Percentiles rank a stretch among this genome's conserved stretches.
These are phyloP conservation scores for Ariolimax columbianus DNA, from an alignment of 2,888 invertebrate genomes.

Conservation along the genomic window DNA sequence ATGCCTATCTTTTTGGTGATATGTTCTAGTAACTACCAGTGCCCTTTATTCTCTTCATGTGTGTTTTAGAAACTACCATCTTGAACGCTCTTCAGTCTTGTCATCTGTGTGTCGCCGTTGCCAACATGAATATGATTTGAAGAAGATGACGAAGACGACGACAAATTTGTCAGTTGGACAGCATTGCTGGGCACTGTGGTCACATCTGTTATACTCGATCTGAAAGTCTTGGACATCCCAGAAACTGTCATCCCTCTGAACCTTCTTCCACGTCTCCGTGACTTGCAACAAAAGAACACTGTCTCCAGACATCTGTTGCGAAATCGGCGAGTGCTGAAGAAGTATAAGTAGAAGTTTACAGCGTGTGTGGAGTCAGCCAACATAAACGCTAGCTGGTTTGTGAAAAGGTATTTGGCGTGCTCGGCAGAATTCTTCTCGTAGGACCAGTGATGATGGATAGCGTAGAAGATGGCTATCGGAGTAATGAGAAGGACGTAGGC, in stretches of 20 bases:
- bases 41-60: too few relatives aligned
- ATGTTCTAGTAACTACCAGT: too few relatives aligned
- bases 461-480: slow-evolving; percentile 68
- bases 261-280: slow-evolving; percentile 34
- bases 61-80: slow-evolving; percentile 14
- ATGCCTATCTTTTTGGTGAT: too few relatives aligned
- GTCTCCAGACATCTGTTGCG: slow-evolving; percentile 54
- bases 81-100: slow-evolving; percentile 1
- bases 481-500: slow-evolving; percentile 66
- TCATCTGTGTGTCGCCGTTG: slow-evolving; percentile 21
- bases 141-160: slow-evolving; percentile 29
- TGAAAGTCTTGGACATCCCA: slow-evolving; percentile 54
- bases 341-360: slow-evolving; percentile 56
- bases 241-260: slow-evolving; percentile 46
- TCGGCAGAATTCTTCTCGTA: slow-evolving; percentile 55
- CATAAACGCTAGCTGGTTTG: slow-evolving; percentile 50
- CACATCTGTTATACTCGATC: slow-evolving; percentile 54
- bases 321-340: slow-evolving; percentile 54
- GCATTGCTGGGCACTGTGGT: slow-evolving; percentile 38
- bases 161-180: slow-evolving; percentile 36
- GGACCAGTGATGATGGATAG: slow-evolving; percentile 61
- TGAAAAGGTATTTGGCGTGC: slow-evolving; percentile 59
- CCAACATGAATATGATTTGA: slow-evolving; percentile 22
- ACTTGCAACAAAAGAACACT: slow-evolving; percentile 45
- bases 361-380: slow-evolving; percentile 54